Conservation (phyloP, 92 coral and sea anemone species). For the Montipora capitata region DNA sequence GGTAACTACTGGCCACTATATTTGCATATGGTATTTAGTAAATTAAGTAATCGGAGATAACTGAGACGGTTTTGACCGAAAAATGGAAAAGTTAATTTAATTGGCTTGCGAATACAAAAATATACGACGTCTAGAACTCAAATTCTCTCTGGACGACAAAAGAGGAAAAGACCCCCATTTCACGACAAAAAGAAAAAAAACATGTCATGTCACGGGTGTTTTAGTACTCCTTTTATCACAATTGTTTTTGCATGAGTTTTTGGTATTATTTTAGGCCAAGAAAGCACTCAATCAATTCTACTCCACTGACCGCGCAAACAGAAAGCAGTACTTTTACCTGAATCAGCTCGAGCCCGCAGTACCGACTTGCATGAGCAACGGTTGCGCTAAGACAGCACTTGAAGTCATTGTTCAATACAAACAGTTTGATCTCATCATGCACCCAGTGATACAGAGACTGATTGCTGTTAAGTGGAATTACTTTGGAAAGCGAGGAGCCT, state of each 20-base stretch:
- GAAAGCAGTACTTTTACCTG: slow-evolving; percentile 91
- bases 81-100: too few relatives aligned
- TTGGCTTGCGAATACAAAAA: too few relatives aligned
- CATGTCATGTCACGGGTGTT: too few relatives aligned
- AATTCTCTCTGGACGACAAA: too few relatives aligned
- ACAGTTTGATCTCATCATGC: slow-evolving; percentile 98
- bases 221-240: too few relatives aligned
- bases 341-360: slow-evolving; percentile 94
- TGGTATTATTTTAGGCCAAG: slow-evolving; percentile 67
- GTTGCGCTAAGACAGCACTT: slow-evolving; percentile 94
- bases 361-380: slow-evolving; percentile 89
- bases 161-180: too few relatives aligned
- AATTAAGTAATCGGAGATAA: too few relatives aligned
- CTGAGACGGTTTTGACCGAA: too few relatives aligned
- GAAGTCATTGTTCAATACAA: slow-evolving; percentile 91
- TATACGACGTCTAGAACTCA: too few relatives aligned
- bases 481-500: slow-evolving; percentile 94
- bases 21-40: not conserved
- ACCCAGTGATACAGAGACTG: slow-evolving; percentile 97
- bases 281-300: slow-evolving; percentile 95
- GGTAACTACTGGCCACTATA: too few relatives aligned
- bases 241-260: too few relatives aligned
- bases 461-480: slow-evolving; percentile 92
- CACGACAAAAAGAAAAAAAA: too few relatives aligned
- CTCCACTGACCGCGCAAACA: slow-evolving; percentile 92